Evolutionary conservation across 2,888 invertebrate genomes (phyloP), one percentile per base, ranked within the genome.

Genomic region (Diploptera punctata): DNA sequence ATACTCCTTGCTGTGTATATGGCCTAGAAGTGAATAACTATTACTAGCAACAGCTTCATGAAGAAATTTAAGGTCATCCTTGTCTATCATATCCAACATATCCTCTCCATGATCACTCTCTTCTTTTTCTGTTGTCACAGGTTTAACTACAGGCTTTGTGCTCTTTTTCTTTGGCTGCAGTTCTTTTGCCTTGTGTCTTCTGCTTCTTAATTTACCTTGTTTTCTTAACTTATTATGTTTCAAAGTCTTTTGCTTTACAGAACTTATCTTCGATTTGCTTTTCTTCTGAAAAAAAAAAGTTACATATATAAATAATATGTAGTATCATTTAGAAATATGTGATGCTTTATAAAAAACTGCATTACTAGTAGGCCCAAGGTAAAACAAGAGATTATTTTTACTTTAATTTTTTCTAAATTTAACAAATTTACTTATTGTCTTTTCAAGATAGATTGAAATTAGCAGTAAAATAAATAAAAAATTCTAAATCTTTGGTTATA

Each of bases 61-160:
- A 49, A 88, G 83, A 76, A 87, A 87, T 75, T 84, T 80, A 76
- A 88, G 82, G 75, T 88, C 88, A 1, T 87, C 87, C 1, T 85
- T 83, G 60, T 88, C 88, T 77, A 88, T 78, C 88, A 88, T 88
- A 76, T 87, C 87, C 21, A 86, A 83, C 81, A 87, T 86, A 77
- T 87, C 87, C 43, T 87, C 86, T 0, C 85, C 86, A 0, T 86
- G 84, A 9, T 84, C 86, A 75, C 79, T 79, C 52, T 78, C 75
- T 61, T 79, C 77, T 57, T 76, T 75, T 10, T 75, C 74, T 38
- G n/a, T n/a, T n/a, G n/a, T n/a, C n/a, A n/a, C n/a, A n/a, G n/a
- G n/a, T n/a, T n/a, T n/a, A n/a, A n/a, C n/a, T n/a, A n/a, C n/a
- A n/a, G n/a, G n/a, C 71, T 19, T 26, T 67, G 70, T 76, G 70